phyloP scores from a whole-genome alignment of 2,888 invertebrate species.

The Chloromyia formosa region DNA sequence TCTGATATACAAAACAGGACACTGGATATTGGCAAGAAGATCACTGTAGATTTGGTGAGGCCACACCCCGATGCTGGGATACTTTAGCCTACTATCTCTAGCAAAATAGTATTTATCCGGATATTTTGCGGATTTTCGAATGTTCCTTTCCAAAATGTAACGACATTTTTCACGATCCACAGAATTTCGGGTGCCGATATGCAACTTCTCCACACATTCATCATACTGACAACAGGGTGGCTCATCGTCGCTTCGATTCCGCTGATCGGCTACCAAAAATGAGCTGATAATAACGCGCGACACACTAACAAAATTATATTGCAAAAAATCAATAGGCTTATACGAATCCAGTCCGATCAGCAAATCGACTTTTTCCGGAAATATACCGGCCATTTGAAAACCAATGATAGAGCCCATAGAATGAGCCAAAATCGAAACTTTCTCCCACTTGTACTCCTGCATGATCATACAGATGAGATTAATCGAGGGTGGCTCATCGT shows the following conservation, averaged over 20 bases:
- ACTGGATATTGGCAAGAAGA: constrained; percentile 68
- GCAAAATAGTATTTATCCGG: constrained; percentile 72
- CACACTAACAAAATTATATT: constrained; percentile 57
- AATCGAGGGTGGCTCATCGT: constrained; percentile 66
- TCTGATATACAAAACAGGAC: constrained; percentile 73
- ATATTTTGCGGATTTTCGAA: constrained; percentile 67
- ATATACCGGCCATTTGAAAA: constrained; percentile 71
- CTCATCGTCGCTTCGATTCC: constrained; percentile 62
- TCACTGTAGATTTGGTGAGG: constrained; percentile 66
- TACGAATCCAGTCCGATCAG: constrained; percentile 60
- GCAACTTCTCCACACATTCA: constrained; percentile 70
- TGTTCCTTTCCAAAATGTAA: constrained; percentile 68
- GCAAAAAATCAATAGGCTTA: constrained; percentile 59
- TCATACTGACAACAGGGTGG: constrained; percentile 72
- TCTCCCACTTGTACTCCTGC: constrained; percentile 75
- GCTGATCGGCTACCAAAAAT: constrained; percentile 64
- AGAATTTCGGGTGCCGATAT: constrained; percentile 68
- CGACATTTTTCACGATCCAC: constrained; percentile 68
- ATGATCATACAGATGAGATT: constrained; percentile 68
- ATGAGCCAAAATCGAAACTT: constrained; percentile 74
- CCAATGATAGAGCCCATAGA: constrained; percentile 73
- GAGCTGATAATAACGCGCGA: constrained; percentile 64
- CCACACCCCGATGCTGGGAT: constrained; percentile 52
- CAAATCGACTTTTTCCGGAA: constrained; percentile 63
- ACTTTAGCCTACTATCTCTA: constrained; percentile 72